phyloP scores from a whole-genome alignment of 2,888 invertebrate genomes.

The Fabriciana adippe region DNA sequence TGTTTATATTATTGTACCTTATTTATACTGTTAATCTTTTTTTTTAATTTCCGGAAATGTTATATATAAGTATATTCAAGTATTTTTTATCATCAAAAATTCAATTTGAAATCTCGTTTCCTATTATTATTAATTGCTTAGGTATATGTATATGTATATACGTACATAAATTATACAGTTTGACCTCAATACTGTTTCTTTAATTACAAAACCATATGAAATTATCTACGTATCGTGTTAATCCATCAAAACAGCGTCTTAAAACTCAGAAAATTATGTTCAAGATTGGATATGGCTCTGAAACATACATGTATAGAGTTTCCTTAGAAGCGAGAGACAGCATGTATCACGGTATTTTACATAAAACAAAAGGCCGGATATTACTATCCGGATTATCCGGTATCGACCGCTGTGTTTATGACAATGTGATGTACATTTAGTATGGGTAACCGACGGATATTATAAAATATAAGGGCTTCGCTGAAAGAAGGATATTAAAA shows the following conservation, averaged over 20 bases:
- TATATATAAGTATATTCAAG: no score
- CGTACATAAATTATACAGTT: no score
- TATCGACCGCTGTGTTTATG: constrained; percentile 54
- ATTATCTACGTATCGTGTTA: background rate
- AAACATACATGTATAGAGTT: background rate
- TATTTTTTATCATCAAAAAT: no score
- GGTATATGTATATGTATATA: no score
- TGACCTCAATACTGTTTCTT: background rate
- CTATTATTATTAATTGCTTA: no score
- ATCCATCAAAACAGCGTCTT: constrained; percentile 8
- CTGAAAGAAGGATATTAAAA: constrained; percentile 57
- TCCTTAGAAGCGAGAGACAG: constrained; percentile 16
- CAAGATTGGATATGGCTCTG: constrained; percentile 2
- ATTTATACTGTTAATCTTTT: no score
- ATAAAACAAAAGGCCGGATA: constrained; percentile 58
- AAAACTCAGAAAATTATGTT: constrained; percentile 10
- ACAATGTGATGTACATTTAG: constrained; percentile 43
- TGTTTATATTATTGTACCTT: no score
- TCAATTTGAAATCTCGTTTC: no score
- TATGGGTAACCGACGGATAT: constrained; percentile 46
- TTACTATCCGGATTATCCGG: constrained; percentile 66
- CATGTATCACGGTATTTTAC: constrained; percentile 31
- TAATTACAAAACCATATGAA: constrained; percentile 6
- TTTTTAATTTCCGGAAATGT: no score
- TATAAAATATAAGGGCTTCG: constrained; percentile 59